These are phyloP conservation scores for Bombus confusus DNA, from an alignment of 1,140 invertebrate species.

Conservation along the genomic window DNA sequence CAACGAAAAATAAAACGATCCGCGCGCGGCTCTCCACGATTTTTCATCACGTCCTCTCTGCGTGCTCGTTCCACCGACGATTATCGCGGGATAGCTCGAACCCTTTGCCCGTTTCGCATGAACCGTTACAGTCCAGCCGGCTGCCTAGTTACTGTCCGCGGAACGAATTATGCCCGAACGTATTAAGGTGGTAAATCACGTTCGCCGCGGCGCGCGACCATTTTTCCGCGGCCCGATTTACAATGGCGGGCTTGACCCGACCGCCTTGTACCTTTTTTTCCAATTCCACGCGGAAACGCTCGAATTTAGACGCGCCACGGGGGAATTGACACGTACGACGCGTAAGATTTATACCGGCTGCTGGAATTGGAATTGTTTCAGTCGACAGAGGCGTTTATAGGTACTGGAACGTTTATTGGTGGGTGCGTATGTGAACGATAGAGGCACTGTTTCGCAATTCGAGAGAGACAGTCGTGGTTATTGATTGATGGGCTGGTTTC, in stretches of 20 bases:
- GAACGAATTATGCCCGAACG: constrained; percentile 35
- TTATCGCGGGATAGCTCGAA: constrained; percentile 25
- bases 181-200: constrained; percentile 43
- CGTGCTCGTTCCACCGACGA: constrained; percentile 12
- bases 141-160: constrained; percentile 38
- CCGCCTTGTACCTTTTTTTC: not conserved
- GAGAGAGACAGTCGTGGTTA: too few relatives aligned
- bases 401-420: not conserved
- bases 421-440: too few relatives aligned
- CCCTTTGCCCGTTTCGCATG: constrained; percentile 29
- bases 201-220: not conserved
- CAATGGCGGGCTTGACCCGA: not conserved
- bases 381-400: not conserved
- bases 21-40: not conserved
- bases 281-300: not conserved
- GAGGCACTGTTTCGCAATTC: too few relatives aligned
- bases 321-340: not conserved
- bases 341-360: not conserved
- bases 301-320: not conserved
- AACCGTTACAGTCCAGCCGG: constrained; percentile 25
- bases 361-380: not conserved
- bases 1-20: not conserved
- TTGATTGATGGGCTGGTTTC: too few relatives aligned
- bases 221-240: not conserved
- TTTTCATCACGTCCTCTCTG: not conserved